Base-by-base conservation (phyloP, 1,140 invertebrate genomes). In the Drosophila lacteicornis region DNA sequence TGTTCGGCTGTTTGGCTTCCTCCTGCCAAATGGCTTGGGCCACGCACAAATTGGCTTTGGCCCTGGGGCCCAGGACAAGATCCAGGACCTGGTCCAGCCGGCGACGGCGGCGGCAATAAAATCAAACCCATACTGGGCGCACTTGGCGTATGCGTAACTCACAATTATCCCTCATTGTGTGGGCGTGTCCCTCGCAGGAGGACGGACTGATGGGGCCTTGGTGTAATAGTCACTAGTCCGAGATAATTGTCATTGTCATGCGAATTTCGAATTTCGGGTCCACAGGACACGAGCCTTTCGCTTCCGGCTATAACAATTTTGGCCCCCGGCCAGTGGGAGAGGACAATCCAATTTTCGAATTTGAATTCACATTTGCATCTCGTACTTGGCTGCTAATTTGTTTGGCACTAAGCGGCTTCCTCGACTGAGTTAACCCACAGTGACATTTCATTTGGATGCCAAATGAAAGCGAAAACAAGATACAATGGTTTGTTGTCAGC, bases 161-260 rank as follows among this genome's bases (percentile, higher is more conserved):
- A 88, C 83, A 87, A 88, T 88, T 84, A 88, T 88, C 65, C 73
- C 65, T 75, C 61, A 87, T 80, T 84, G 83, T 77, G 80, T 88
- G 83, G 83, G 83, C 58, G 84, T 86, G 67, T 55, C 83, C 53
- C 30, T 38, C 17, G 25, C 12, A 19, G 45, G 27, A 55, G 46
- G 30, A 17, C 50, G 38, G 19, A 40, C 53, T 56, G 53, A 25
- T 1, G 42, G 33, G 33, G 47, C 49, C 57, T 43, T 60, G 80
- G 55, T 56, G 70, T 85, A 82, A 83, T 63, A 61, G 51, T 55
- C 63, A 55, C 57, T 60, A 51, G 51, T 68, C 65, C 50, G 50
- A 63, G 82, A 88, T 87, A 87, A 87, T 83, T 87, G 83, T 87
- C 83, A 80, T 88, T 88, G 80, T 78, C 80, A 87, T 79, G 50